Percentiles rank a stretch among this genome's conserved stretches.
phyloP scores from a whole-genome alignment of 2,113 vertebrate species.

The Pygoscelis antarcticus region DNA sequence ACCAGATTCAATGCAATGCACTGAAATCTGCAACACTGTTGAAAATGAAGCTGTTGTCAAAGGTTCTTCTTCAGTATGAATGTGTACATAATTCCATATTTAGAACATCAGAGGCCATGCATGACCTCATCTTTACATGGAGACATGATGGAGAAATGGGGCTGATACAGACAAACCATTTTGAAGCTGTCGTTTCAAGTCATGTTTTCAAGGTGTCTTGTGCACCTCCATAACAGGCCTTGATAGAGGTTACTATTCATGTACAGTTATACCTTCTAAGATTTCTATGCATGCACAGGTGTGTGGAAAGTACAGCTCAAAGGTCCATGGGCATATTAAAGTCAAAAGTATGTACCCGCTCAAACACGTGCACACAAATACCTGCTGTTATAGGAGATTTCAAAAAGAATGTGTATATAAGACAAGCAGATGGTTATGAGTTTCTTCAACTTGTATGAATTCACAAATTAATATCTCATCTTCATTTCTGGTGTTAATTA shows the following conservation, averaged over 20 bases:
- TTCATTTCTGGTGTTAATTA: neutral
- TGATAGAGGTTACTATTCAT: neutral
- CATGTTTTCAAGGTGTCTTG: neutral
- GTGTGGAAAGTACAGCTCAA: neutral
- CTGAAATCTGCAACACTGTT: neutral
- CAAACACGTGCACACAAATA: rapidly evolving
- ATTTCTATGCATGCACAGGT: neutral
- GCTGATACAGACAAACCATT: neutral
- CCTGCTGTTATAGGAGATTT: neutral
- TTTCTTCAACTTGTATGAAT: neutral
- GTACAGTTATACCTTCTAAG: neutral
- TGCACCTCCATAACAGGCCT: neutral
- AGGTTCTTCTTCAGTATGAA: neutral
- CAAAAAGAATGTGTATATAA: neutral
- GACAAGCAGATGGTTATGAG: neutral
- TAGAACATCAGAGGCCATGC: neutral
- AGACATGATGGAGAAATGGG: neutral
- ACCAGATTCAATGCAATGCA: rapidly evolving
- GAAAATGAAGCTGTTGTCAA: neutral
- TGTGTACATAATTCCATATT: neutral
- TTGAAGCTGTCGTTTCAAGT: neutral
- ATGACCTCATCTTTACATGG: neutral
- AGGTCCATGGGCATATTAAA: neutral
- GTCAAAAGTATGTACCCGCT: rapidly evolving
- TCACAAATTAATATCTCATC: neutral